Base-by-base conservation (phyloP, 2,888 invertebrate species). In the Andrena bicolor region DNA sequence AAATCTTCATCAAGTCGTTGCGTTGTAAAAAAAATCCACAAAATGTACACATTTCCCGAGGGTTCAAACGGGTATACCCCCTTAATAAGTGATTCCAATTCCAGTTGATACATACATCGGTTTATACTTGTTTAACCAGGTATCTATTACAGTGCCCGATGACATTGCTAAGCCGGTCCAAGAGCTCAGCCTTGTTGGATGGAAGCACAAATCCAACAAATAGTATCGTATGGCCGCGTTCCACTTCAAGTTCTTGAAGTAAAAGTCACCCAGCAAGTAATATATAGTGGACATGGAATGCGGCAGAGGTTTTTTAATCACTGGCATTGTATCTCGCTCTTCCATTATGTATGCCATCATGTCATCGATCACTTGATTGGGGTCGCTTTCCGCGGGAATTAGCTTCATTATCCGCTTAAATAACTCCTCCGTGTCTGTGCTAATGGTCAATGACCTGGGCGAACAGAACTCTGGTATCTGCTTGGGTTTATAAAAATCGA, bases 101-200 rank as follows among this genome's bases (percentile, higher is more conserved):
- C 48, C 32, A 78, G 30, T 51, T n/a, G 56, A 94, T 90, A 93
- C 95, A 94, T 91, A 96, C 95, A 95, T 94, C 49, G 95, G 95
- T 80, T 96, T 95, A 87, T 96, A 96, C 61, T 97, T 97, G 92
- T 97, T 98, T 2, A 99, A 94, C 92, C 96, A 96, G 56, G 96
- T 96, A 90, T 98, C 98, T 73, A 99, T 95, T 90, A 96, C 96
- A 77, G 97, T 96, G 3, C 96, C 96, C 91, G 96, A 96, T 0
- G 97, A 96, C 82, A 99, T 95, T 0, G 98, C 98, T 92, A 99
- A 96, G 72, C 97, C 97, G 1, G 98, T 98, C 99, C 99, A 99
- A 0, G 99, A 98, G 94, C 98, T 98, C 78, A 98, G 95, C 69
- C 99, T 95, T 71, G 95, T 94, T 0, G 96, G 97, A 93, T 97